These are phyloP conservation scores for Subanguina moxae DNA, from an alignment of 1,140 invertebrate genomes.

Conservation along the genomic window DNA sequence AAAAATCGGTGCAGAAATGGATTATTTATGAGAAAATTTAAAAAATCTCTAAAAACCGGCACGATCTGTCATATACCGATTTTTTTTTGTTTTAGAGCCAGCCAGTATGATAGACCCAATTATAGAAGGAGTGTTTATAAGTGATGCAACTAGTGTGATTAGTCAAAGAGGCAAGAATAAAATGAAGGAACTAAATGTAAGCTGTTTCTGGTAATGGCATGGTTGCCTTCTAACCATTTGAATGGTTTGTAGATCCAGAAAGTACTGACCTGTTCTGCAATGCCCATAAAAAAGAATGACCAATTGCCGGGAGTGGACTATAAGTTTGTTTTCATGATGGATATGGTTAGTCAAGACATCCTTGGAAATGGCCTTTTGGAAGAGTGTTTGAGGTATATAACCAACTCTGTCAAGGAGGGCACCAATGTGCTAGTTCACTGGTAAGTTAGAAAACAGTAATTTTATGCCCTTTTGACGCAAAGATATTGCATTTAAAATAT, in stretches of 20 bases:
- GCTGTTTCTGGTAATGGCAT: not conserved
- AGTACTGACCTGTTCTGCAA: constrained; percentile 43
- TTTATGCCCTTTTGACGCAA: too few relatives aligned
- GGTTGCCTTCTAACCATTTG: not conserved
- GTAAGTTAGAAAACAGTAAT: constrained; percentile 22
- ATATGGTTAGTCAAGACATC: constrained; percentile 37
- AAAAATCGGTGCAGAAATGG: too few relatives aligned
- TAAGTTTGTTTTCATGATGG: constrained; percentile 46
- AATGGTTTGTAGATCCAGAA: constrained; percentile 33
- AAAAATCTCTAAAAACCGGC: too few relatives aligned
- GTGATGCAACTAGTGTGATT: constrained; percentile 43
- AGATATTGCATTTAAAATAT: too few relatives aligned
- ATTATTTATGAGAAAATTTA: too few relatives aligned
- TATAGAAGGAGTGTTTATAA: constrained; percentile 39
- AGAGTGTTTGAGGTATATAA: constrained; percentile 42
- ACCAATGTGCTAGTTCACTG: constrained; percentile 52
- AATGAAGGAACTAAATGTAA: constrained; percentile 38
- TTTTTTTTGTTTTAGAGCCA: too few relatives aligned
- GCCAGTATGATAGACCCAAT: constrained; percentile 42
- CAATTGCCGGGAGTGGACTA: constrained; percentile 36
- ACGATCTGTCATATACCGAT: too few relatives aligned
- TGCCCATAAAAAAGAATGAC: constrained; percentile 22
- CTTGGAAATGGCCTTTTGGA: constrained; percentile 44
- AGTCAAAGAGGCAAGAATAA: constrained; percentile 6
- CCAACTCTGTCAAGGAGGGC: constrained; percentile 33